Evolutionary conservation across 2,797 vertebrate species (phyloP).

Genomic region (Spea hammondii): DNA sequence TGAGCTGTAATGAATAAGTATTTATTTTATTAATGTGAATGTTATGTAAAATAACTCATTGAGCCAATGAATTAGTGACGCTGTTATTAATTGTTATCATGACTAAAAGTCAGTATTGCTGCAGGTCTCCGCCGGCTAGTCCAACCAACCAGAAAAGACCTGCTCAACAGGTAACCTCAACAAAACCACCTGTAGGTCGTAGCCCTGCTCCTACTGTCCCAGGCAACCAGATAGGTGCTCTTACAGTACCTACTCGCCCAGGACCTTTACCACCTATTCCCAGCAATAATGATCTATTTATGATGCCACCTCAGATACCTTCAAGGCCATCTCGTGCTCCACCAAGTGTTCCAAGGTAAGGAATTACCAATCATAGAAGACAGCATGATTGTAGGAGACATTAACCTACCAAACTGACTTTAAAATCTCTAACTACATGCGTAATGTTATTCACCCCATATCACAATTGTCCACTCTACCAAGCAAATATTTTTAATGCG

Average conservation of each 20-base stretch:
- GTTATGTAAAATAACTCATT: neutral
- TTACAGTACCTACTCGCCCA: conserved; percentile 75
- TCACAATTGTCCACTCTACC: too few species aligned
- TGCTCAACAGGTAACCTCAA: conserved; percentile 56
- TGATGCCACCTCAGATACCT: conserved; percentile 66
- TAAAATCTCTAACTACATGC: too few species aligned
- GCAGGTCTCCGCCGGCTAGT: conserved; percentile 78
- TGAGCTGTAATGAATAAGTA: too few species aligned
- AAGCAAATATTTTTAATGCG: too few species aligned
- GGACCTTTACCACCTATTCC: conserved; percentile 70
- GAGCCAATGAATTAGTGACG: neutral
- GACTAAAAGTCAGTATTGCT: neutral
- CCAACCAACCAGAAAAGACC: conserved; percentile 75
- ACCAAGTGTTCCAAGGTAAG: conserved; percentile 84
- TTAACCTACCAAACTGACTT: too few species aligned
- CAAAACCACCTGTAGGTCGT: conserved; percentile 60
- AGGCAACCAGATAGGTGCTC: conserved; percentile 69
- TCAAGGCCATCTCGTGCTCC: conserved; percentile 70
- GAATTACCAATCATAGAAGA: neutral
- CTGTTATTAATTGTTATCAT: neutral
- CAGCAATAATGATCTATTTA: conserved; percentile 72
- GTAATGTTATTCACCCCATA: too few species aligned
- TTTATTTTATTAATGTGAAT: neutral
- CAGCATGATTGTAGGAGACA: too few species aligned
- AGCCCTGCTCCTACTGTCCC: conserved; percentile 67